Base-by-base conservation (phyloP, 2,113 vertebrate species). In the Gavia stellata region DNA sequence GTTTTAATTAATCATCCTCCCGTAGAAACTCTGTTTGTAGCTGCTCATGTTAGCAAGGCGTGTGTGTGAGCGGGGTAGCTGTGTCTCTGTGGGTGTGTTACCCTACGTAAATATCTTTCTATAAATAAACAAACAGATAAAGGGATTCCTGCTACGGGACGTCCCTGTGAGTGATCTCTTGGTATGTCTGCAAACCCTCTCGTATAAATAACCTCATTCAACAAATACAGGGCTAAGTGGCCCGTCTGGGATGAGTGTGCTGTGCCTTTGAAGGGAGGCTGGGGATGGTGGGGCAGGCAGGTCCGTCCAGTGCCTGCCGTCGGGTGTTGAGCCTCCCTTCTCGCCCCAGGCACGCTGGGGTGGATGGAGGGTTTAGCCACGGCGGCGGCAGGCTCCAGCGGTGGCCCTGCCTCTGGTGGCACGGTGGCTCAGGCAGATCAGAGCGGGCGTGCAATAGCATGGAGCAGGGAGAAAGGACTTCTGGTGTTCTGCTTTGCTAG, bases 301-400 rank as follows among this genome's bases (percentile, higher is more conserved):
- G 49, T 71, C 50, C 71, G 58, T 56, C 23, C 58, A 36, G 65
- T 1, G 7, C 49, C 66, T 16, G 28, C 44, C 65, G 44, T 10
- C 2, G 2, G 42, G 14, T 3, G 2, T 18, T 52, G 86, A 77
- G 40, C 45, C 53, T 56, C n/a, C 6, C 49, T 79, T 9, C 61
- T 70, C 4, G 6, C 18, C 56, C 72, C 6, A 11, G 29, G 29
- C 20, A 5, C 0, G 1, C 55, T 29, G 42, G 42, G n/a, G 24
- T 3, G 14, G 66, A 12, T 44, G 40, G 7, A 38, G 53, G 18
- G 11, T n/a, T 61, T 36, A 36, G 52, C 50, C 47, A 15, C 2
- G 1, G 62, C 0, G 3, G 26, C 2, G 5, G 5, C 1, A 3
- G 45, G n/a, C 45, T 71, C 28, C 20, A 12, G 42, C 4, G 14